Base-by-base conservation (phyloP, 2,113 vertebrate species). In the Hystrix brachyura region DNA sequence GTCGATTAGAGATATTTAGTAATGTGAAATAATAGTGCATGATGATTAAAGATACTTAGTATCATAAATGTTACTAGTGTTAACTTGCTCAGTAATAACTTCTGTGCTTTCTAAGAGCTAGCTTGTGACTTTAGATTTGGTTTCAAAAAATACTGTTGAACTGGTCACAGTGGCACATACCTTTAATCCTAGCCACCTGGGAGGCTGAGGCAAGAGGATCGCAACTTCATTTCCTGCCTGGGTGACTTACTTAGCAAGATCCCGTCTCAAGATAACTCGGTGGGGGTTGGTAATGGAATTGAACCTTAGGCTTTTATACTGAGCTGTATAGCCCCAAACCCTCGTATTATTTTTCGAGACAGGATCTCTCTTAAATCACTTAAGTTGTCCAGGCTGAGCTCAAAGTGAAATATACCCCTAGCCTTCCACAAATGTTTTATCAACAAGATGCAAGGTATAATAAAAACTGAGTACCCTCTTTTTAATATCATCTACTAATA, bases 111-210 rank as follows among this genome's bases (percentile, higher is more conserved):
- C 51, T 51, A 80, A 94, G 91, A 85, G 48, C 74, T 91, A 74
- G 65, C 60, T 29, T 78, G 25, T 67, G 12, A 10, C 69, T 97
- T 94, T 92, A 79, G 57, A 90, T 87, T 92, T 97, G 64, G 18
- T 87, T 19, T 90, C 53, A 85, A 67, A 85, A 95, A 93, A 34
- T 87, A 90, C 38, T 69, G 29, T 67, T 80, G 85, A 87, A 15
- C 7, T 51, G 15, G 14, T 53, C 17, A 76, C 5, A 27, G 23
- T 76, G 34, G 34, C 38, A 32, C 62, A 25, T 62, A 23, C 23
- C 64, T 67, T 18, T 43, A 43, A 74, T 74, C 38, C 71, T 21
- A 46, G 3, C 43, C 25, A 13, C 43, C 71, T 13, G 23, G 17
- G 21, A 74, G 10, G 71, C 71, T 25, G 14, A 32, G 46, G 46